These are phyloP conservation scores for Orcinus orca DNA, from an alignment of 2,113 vertebrate genomes.

Conservation along the genomic window DNA sequence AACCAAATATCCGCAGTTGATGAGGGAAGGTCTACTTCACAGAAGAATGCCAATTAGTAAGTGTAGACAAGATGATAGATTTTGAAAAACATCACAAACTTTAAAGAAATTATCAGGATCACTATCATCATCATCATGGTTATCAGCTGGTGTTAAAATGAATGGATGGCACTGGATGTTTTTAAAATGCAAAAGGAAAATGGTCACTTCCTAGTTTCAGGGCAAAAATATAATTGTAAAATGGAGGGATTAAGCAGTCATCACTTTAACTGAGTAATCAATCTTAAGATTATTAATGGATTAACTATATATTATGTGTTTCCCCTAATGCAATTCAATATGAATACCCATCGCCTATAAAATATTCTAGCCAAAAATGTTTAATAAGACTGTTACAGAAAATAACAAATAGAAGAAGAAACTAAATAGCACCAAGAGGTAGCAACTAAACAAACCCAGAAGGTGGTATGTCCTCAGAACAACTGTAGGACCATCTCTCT, in stretches of 20 bases:
- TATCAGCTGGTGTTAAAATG: not conserved
- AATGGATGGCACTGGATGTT: not conserved
- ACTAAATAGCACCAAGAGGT: not conserved
- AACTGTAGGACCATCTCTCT: not conserved
- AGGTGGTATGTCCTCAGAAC: not conserved
- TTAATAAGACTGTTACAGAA: not conserved
- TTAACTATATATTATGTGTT: not conserved
- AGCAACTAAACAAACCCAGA: not conserved
- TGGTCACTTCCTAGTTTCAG: not conserved
- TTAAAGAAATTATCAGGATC: not conserved
- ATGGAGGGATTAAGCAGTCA: not conserved
- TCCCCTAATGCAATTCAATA: not conserved
- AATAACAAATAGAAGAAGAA: not conserved
- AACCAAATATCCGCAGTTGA: not conserved
- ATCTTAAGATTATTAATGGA: not conserved
- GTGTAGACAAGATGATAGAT: not conserved
- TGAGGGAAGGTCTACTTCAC: not conserved
- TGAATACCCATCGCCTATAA: not conserved
- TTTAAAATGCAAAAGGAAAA: not conserved
- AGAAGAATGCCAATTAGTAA: not conserved
- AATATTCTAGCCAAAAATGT: not conserved
- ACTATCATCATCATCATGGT: not conserved
- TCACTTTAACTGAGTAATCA: not conserved
- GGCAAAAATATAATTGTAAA: not conserved
- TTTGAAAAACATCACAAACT: not conserved